A percentile compares a stretch with the other conserved stretches of the same genome.
Conservation (phyloP, 2,888 invertebrate genomes). For the Willowsia nigromaculata region DNA sequence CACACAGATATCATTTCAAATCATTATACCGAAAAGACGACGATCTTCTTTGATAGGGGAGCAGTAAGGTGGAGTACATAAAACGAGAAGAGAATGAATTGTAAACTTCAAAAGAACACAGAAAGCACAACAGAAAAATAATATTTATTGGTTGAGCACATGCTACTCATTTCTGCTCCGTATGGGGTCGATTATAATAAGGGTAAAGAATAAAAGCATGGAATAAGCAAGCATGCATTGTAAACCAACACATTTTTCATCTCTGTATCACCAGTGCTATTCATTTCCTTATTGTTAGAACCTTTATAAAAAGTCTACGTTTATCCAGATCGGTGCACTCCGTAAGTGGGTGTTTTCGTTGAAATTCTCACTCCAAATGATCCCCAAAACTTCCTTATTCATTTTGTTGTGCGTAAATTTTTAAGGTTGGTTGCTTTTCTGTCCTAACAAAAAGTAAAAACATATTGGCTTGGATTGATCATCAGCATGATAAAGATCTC, state of each 20-base stretch:
- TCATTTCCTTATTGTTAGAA: background rate
- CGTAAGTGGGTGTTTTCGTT: background rate
- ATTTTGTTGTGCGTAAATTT: too few relatives aligned
- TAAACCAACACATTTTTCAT: background rate
- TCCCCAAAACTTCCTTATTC: too few relatives aligned
- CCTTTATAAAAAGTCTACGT: background rate
- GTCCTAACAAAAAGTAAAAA: too few relatives aligned
- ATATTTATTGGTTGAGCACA: slow-evolving; percentile 33
- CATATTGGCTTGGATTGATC: background rate
- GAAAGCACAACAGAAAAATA: background rate
- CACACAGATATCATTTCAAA: too few relatives aligned
- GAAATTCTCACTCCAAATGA: too few relatives aligned
- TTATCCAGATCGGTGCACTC: background rate
- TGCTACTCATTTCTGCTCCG: slow-evolving; percentile 1
- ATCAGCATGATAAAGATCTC: background rate
- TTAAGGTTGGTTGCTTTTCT: too few relatives aligned
- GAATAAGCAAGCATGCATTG: background rate
- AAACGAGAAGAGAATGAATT: background rate
- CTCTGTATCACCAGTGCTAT: background rate
- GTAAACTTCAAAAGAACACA: background rate
- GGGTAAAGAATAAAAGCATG: background rate
- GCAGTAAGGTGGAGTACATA: background rate
- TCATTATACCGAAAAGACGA: too few relatives aligned
- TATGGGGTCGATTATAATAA: background rate
- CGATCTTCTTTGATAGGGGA: background rate